phyloP scores from a whole-genome alignment of 2,797 vertebrate genomes.

The Cygnus olor region DNA sequence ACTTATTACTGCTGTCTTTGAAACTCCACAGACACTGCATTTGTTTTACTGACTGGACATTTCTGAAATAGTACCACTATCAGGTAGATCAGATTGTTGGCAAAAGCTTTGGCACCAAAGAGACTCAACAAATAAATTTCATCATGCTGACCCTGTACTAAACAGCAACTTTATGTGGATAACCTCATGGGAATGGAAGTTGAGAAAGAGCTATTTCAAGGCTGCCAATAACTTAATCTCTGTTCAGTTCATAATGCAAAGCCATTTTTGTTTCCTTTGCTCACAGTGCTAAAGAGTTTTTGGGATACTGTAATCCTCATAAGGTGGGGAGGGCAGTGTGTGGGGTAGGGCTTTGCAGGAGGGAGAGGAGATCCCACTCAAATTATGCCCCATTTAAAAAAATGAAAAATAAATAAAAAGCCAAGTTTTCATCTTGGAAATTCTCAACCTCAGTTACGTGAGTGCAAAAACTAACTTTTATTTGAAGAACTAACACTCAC shows the following conservation, averaged over 20 bases:
- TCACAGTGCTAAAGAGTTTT: constrained; percentile 66
- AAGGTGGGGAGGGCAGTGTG: constrained; percentile 44
- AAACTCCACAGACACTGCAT: constrained; percentile 55
- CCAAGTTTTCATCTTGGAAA: constrained; percentile 77
- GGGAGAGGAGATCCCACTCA: constrained; percentile 69
- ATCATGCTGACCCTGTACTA: constrained; percentile 82
- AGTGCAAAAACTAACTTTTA: constrained; percentile 79
- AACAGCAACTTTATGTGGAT: constrained; percentile 80
- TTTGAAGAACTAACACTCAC: constrained; percentile 82
- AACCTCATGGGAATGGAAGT: constrained; percentile 81
- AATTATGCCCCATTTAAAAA: constrained; percentile 65
- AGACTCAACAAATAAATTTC: constrained; percentile 87
- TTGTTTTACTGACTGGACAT: constrained; percentile 74
- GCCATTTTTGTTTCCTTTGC: constrained; percentile 75
- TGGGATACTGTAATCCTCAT: constrained; percentile 60
- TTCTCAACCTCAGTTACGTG: constrained; percentile 76
- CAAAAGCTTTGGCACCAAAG: constrained; percentile 80
- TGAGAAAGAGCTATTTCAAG: constrained; percentile 85
- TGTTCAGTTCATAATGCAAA: constrained; percentile 74
- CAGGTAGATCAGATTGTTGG: constrained; percentile 82
- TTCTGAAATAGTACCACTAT: constrained; percentile 82
- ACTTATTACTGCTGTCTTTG: constrained; percentile 27
- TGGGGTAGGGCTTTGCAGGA: constrained; percentile 57
- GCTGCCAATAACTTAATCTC: constrained; percentile 80
- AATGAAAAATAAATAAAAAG: constrained; percentile 72